A percentile compares a stretch with the other conserved stretches of the same genome.
These are phyloP conservation scores for Heliothis virescens DNA, from an alignment of 1,140 invertebrate genomes.

Conservation along the genomic window DNA sequence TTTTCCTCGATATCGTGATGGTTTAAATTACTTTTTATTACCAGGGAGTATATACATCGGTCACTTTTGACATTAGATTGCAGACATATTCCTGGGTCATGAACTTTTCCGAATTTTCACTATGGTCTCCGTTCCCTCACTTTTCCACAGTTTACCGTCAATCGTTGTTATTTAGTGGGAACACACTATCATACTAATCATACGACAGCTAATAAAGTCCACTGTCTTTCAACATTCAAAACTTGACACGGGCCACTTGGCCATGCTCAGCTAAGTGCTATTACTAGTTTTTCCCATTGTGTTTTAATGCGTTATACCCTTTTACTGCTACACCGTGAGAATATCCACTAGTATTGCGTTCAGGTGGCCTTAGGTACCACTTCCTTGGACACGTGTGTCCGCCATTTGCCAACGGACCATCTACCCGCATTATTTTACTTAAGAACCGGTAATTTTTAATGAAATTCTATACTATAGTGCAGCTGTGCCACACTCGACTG, in stretches of 20 bases:
- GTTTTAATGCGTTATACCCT: conserved; percentile 64
- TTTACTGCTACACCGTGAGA: conserved; percentile 70
- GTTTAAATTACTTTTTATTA: background rate
- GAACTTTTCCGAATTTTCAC: too few species aligned
- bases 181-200: too few species aligned
- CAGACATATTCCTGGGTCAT: background rate
- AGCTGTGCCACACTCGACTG: conserved; percentile 73
- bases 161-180: too few species aligned
- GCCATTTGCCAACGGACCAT: conserved; percentile 69
- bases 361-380: conserved; percentile 71
- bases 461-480: conserved; percentile 76
- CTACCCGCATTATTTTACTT: conserved; percentile 76
- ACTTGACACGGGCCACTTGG: conserved; percentile 45
- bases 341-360: conserved; percentile 64
- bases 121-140: too few species aligned
- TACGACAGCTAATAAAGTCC: background rate
- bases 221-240: conserved; percentile 50
- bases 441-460: conserved; percentile 78
- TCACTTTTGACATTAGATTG: background rate
- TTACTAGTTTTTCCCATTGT: conserved; percentile 64
- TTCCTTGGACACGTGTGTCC: conserved; percentile 75
- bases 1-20: conserved; percentile 10
- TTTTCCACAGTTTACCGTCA: too few species aligned
- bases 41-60: background rate
- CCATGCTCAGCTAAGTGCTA: conserved; percentile 60